phyloP scores from a whole-genome alignment of 1,140 invertebrate species.

The Bilobella aurantiaca region DNA sequence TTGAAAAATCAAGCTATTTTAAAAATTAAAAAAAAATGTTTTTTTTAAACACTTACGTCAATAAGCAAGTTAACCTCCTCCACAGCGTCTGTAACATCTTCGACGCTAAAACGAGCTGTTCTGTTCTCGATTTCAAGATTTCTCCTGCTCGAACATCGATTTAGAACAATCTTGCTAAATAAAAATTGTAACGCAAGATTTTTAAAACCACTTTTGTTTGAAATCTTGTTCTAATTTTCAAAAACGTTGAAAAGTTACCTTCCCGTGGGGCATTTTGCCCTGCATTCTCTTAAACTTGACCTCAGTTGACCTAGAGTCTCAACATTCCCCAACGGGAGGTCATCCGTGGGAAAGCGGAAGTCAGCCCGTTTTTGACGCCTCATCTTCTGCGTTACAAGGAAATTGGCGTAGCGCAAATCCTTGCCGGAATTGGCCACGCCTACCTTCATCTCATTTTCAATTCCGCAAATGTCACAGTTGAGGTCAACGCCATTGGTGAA shows the following conservation, averaged over 20 bases:
- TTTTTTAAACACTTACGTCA: not conserved
- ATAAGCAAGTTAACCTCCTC: not conserved
- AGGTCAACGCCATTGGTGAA: slow-evolving; percentile 54
- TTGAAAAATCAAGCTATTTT: not conserved
- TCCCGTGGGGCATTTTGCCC: slow-evolving; percentile 12
- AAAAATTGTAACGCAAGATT: not conserved
- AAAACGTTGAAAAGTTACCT: too few relatives aligned
- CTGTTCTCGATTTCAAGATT: not conserved
- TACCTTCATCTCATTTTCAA: slow-evolving; percentile 40
- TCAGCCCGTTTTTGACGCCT: not conserved
- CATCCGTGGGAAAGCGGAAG: not conserved
- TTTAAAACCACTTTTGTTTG: too few relatives aligned
- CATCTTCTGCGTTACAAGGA: slow-evolving; percentile 4
- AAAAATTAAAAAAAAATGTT: not conserved
- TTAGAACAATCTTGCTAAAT: slow-evolving; percentile 14
- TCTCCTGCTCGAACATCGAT: slow-evolving; percentile 4
- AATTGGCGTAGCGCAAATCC: slow-evolving; percentile 45
- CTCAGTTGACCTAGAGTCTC: not conserved
- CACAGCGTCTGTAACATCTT: not conserved
- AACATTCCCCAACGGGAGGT: not conserved
- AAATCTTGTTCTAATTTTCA: too few relatives aligned
- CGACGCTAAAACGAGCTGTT: not conserved
- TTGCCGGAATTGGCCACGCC: slow-evolving; percentile 36
- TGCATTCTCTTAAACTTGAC: not conserved
- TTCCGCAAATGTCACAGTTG: slow-evolving; percentile 56